Percentiles rank a stretch among this genome's conserved stretches.
Conservation (phyloP, 2,113 vertebrate genomes). For the Zosterops japonicus region DNA sequence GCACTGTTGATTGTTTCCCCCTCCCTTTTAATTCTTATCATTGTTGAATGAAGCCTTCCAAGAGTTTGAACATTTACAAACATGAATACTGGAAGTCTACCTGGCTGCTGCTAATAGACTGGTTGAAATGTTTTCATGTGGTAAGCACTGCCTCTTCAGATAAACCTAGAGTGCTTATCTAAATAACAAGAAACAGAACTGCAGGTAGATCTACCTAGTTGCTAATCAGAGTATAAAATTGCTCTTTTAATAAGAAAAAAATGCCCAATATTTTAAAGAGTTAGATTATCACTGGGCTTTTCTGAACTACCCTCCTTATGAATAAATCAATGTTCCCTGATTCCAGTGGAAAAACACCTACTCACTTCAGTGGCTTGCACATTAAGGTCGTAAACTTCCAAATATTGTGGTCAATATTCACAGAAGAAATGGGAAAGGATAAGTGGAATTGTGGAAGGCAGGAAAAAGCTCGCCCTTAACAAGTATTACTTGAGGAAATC, state of each 20-base stretch:
- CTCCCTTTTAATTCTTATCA: background rate
- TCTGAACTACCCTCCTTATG: background rate
- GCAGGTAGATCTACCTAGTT: background rate
- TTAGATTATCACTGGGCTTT: background rate
- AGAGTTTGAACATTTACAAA: background rate
- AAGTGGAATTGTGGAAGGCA: background rate
- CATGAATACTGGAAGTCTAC: background rate
- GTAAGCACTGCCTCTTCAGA: background rate
- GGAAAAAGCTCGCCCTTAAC: background rate
- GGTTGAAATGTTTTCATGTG: background rate
- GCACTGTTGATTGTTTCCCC: accelerated
- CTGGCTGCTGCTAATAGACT: background rate
- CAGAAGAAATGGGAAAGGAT: background rate
- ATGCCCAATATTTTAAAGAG: background rate
- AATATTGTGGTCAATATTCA: background rate
- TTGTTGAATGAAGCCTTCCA: background rate
- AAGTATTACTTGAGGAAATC: background rate
- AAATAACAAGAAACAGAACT: background rate
- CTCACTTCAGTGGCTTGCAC: background rate
- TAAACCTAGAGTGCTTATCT: background rate
- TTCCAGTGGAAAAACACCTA: background rate
- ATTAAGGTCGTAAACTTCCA: background rate
- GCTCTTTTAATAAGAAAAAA: background rate
- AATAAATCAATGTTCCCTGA: background rate
- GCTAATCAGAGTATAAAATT: background rate